A percentile compares a stretch with the other conserved stretches of the same genome.
Evolutionary conservation across 2,113 vertebrate genomes (phyloP).

Genomic region (Xiphorhynchus elegans): DNA sequence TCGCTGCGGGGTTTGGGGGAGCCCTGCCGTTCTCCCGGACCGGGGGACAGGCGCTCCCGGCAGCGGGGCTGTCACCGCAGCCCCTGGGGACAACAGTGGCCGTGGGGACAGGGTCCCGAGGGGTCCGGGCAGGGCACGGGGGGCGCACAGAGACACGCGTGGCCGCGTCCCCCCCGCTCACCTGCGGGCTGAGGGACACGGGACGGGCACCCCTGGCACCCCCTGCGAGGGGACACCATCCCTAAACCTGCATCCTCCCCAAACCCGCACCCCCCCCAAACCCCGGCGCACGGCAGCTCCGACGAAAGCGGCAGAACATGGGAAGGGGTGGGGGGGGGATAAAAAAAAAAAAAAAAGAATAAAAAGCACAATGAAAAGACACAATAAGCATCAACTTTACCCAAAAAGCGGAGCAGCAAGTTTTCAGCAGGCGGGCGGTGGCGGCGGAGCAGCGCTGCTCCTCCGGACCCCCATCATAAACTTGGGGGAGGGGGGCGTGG

Average conservation of each 20-base stretch:
- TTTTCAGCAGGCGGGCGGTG: conserved; percentile 52
- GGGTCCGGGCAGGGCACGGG: not conserved
- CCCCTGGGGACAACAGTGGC: not conserved
- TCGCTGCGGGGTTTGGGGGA: not conserved
- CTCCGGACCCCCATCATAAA: conserved; percentile 64
- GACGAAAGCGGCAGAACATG: not conserved
- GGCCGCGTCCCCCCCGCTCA: not conserved
- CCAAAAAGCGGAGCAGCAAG: conserved; percentile 53
- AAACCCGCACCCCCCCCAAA: not conserved
- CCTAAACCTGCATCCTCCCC: not conserved
- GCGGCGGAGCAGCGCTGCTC: conserved; percentile 25
- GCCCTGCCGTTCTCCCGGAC: not conserved
- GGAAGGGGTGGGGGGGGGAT: rapidly evolving
- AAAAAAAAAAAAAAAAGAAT: not conserved
- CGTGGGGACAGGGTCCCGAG: not conserved
- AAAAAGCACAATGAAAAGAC: conserved; percentile 3
- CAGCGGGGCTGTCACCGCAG: conserved; percentile 22
- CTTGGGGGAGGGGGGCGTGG: conserved; percentile 7
- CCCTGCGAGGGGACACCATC: not conserved
- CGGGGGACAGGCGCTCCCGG: not conserved
- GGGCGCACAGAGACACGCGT: not conserved
- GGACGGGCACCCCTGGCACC: not conserved
- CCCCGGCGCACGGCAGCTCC: not conserved
- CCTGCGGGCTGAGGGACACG: not conserved
- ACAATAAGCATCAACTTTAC: conserved; percentile 67